A percentile compares a stretch with the other conserved stretches of the same genome.
These are phyloP conservation scores for Antennarius striatus DNA, from an alignment of 2,113 vertebrate species.

Conservation along the genomic window DNA sequence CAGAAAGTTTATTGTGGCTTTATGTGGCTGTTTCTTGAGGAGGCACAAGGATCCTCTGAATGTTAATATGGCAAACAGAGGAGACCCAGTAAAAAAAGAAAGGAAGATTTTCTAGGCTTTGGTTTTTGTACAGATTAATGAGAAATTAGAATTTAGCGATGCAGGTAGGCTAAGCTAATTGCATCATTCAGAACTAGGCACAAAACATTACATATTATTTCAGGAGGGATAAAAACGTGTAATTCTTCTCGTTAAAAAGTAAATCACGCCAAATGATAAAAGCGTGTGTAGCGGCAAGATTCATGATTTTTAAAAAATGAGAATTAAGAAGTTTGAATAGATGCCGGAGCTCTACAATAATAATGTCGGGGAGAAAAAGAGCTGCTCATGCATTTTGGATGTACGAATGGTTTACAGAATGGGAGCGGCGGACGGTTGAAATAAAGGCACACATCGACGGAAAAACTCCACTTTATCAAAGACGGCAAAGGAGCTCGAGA, in stretches of 20 bases:
- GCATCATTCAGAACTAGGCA: too few relatives aligned
- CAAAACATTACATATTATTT: too few relatives aligned
- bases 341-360: constrained; percentile 11
- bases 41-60: too few relatives aligned
- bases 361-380: constrained; percentile 4
- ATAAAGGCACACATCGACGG: constrained; percentile 32
- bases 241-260: constrained; percentile 32
- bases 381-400: constrained; percentile 19
- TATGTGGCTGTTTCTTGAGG: too few relatives aligned
- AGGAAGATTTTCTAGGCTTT: too few relatives aligned
- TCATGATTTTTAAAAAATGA: neutral
- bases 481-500: constrained; percentile 36
- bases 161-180: too few relatives aligned
- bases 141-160: too few relatives aligned
- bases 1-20: too few relatives aligned
- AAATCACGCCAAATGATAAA: constrained; percentile 23
- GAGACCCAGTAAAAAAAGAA: too few relatives aligned
- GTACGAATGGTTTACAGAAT: constrained; percentile 30
- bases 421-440: constrained; percentile 26
- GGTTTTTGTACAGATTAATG: too few relatives aligned
- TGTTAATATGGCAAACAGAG: too few relatives aligned
- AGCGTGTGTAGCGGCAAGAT: constrained; percentile 11
- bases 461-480: constrained; percentile 39
- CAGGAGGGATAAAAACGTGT: too few relatives aligned
- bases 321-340: constrained; percentile 32